Evolutionary conservation across 2,888 invertebrate genomes (phyloP).

Genomic region (Drosophila siamana): DNA sequence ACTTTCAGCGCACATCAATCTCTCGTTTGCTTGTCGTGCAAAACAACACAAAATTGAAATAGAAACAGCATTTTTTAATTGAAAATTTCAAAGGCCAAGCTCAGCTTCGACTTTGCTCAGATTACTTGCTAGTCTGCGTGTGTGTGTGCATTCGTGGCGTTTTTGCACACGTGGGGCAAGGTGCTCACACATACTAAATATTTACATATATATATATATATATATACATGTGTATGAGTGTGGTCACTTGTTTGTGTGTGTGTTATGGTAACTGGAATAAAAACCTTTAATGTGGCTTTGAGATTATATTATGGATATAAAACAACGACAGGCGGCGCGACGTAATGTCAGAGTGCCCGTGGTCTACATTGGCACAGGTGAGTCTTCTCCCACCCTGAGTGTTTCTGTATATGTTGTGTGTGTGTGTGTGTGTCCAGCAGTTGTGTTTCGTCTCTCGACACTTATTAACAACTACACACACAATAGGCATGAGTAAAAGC

Average conservation of each 20-base stretch:
- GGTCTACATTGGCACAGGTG: slow-evolving; percentile 79
- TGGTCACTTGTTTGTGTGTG: slow-evolving; percentile 6
- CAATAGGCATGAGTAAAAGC: neutral
- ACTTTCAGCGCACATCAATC: slow-evolving; percentile 22
- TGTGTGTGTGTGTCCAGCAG: slow-evolving; percentile 1
- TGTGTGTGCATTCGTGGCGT: slow-evolving; percentile 63
- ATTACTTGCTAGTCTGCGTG: neutral
- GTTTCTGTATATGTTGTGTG: neutral
- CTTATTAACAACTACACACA: slow-evolving; percentile 14
- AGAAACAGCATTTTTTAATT: slow-evolving; percentile 28
- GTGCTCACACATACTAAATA: too few species aligned
- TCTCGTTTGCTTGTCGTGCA: neutral
- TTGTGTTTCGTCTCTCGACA: slow-evolving; percentile 40
- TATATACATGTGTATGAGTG: neutral
- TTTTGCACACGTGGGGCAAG: slow-evolving; percentile 64
- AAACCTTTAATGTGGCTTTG: slow-evolving; percentile 77
- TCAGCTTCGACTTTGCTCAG: slow-evolving; percentile 47
- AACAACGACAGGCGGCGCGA: slow-evolving; percentile 65
- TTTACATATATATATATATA: neutral
- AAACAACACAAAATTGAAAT: neutral
- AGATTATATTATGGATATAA: slow-evolving; percentile 77
- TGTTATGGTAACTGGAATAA: slow-evolving; percentile 30
- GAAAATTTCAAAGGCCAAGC: slow-evolving; percentile 40
- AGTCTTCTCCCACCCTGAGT: slow-evolving; percentile 48
- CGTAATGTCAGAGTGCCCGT: slow-evolving; percentile 69